A percentile compares a stretch with the other conserved stretches of the same genome.
Conservation (phyloP, 2,888 invertebrate species). For the Andrena hattorfiana region DNA sequence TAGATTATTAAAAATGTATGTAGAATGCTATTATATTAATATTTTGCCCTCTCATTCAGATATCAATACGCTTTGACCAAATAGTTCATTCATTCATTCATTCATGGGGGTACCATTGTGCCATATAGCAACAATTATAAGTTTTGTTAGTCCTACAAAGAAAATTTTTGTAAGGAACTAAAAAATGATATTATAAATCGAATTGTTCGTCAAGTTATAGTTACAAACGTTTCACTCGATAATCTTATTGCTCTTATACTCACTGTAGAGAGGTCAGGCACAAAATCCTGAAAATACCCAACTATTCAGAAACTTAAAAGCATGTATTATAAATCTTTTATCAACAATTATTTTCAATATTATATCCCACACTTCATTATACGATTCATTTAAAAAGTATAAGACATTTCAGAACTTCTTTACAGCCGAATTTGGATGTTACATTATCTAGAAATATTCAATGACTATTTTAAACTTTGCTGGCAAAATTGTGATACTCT, state of each 20-base stretch:
- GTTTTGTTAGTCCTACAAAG: slow-evolving; percentile 83
- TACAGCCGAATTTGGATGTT: background rate
- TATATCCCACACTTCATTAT: slow-evolving; percentile 4
- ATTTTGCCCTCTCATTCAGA: slow-evolving; percentile 85
- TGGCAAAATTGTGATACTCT: background rate
- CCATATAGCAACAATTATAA: slow-evolving; percentile 73
- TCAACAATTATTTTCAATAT: slow-evolving; percentile 41
- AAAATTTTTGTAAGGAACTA: slow-evolving; percentile 75
- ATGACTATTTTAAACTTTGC: background rate
- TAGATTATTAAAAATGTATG: slow-evolving; percentile 65
- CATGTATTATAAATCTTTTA: slow-evolving; percentile 47
- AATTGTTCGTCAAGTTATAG: slow-evolving; percentile 79
- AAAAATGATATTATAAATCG: slow-evolving; percentile 70
- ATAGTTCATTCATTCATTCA: slow-evolving; percentile 76
- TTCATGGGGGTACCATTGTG: slow-evolving; percentile 74
- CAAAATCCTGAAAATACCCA: slow-evolving; percentile 86
- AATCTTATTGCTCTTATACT: slow-evolving; percentile 84
- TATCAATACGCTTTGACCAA: slow-evolving; percentile 78
- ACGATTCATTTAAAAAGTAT: slow-evolving; percentile 14
- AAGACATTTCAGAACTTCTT: slow-evolving; percentile 14
- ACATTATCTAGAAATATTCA: background rate
- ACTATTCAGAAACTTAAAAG: slow-evolving; percentile 80
- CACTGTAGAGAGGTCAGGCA: slow-evolving; percentile 86
- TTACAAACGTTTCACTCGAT: slow-evolving; percentile 84
- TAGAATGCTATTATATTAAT: slow-evolving; percentile 83